Base-by-base conservation (phyloP, 2,113 vertebrate species). In the Vanacampus margaritifer region DNA sequence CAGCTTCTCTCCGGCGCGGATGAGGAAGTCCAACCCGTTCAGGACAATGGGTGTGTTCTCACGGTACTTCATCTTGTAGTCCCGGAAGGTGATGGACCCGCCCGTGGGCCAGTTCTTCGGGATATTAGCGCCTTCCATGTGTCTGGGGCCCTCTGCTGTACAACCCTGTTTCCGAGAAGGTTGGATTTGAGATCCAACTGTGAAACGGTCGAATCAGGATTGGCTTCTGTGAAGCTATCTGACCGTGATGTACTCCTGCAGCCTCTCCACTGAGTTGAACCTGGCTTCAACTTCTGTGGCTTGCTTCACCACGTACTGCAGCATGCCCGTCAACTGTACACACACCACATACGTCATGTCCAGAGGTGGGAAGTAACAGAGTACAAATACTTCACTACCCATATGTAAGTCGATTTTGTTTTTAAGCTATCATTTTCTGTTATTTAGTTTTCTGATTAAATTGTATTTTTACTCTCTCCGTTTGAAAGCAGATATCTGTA, bases 31-130 rank as follows among this genome's bases (percentile, higher is more conserved):
- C 54, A 96, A 82, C 14, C 82, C 75, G 0, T 89, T 75, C 3
- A 95, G 91, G 56, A 94, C 91, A 0, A 92, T 77, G 0, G 91
- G 93, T 0, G 90, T 92, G 41, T 91, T 89, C 62, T 92, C 80
- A 74, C 93, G 87, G 72, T 95, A 94, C 77, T 86, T 92, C 92
- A 93, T 94, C 63, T 79, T 78, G 60, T 94, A 96, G 78, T 87
- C 72, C 73, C 75, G 70, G 82, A 95, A 94, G 9, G 80, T 87
- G 72, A 92, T 93, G 63, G 91, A 69, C 58, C 92, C 93, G 0
- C 17, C 66, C 46, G 80, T 81, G 5, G 91, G 93, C 93, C 92
- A 95, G 64, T 80, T 65, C 0, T 71, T 65, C 13, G 92, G 90
- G 75, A 90, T 83, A 17, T 78, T 41, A 16, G 71, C 78, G 9